These are phyloP conservation scores for Eupithecia pulchellata DNA, from an alignment of 2,888 invertebrate species.

Conservation along the genomic window DNA sequence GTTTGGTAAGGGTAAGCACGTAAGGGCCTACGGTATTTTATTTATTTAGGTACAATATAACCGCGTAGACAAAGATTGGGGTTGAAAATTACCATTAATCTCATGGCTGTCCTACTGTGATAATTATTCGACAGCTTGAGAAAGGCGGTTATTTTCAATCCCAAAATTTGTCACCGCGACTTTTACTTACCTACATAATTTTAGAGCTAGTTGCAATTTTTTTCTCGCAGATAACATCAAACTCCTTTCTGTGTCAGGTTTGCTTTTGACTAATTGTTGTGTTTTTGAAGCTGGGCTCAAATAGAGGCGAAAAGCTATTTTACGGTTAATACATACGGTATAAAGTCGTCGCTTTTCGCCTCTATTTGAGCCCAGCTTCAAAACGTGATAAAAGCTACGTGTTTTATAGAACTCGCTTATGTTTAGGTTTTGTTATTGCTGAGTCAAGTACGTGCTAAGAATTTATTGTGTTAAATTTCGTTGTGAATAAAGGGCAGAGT, in stretches of 20 bases:
- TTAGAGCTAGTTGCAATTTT: too few species aligned
- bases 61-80: neutral
- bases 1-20: neutral
- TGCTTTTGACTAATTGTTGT: neutral
- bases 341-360: neutral
- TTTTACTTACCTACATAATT: neutral
- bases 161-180: neutral
- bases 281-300: constrained; percentile 48
- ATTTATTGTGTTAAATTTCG: constrained; percentile 39
- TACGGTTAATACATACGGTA: too few species aligned
- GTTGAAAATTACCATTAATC: neutral
- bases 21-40: neutral
- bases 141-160: neutral
- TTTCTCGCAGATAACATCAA: neutral
- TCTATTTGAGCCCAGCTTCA: constrained; percentile 39
- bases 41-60: neutral
- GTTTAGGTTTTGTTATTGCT: constrained; percentile 44
- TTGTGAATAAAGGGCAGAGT: constrained; percentile 25
- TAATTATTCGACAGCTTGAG: neutral
- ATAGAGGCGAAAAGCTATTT: neutral
- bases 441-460: constrained; percentile 42
- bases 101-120: neutral
- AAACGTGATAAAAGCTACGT: constrained; percentile 51
- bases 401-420: constrained; percentile 30
- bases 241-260: neutral